These are phyloP conservation scores for Karalla daura DNA, from an alignment of 2,797 vertebrate genomes.

Conservation along the genomic window DNA sequence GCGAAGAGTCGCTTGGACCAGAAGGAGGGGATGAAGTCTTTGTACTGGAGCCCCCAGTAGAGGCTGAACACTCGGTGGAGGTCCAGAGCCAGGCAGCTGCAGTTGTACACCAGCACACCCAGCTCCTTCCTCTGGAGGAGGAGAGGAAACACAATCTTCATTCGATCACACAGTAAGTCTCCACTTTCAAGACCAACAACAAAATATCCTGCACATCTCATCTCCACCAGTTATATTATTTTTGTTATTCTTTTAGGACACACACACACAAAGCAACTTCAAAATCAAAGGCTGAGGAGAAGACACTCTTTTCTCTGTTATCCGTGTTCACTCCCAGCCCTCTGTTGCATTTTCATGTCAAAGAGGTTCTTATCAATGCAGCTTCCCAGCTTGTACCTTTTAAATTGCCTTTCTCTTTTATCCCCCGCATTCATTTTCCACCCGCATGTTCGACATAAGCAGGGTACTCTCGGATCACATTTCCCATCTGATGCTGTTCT, in stretches of 20 bases:
- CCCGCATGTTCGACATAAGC: conserved; percentile 8
- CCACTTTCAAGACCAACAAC: not conserved
- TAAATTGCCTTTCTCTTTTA: not conserved
- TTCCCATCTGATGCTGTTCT: not conserved
- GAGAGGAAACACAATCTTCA: conserved; percentile 12
- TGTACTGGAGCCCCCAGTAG: conserved; percentile 86
- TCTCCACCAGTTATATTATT: not conserved
- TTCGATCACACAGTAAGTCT: not conserved
- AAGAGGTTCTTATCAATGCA: not conserved
- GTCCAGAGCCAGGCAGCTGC: conserved; percentile 95
- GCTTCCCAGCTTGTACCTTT: not conserved
- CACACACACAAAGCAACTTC: conserved; percentile 5
- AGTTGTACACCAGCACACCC: conserved; percentile 92
- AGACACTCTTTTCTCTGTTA: conserved; percentile 4
- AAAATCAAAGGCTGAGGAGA: conserved; percentile 9
- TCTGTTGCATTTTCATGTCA: conserved; percentile 38
- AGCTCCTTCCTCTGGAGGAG: conserved; percentile 95
- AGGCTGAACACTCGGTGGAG: conserved; percentile 88
- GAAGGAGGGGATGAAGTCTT: conserved; percentile 83
- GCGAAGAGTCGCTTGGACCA: conserved; percentile 95
- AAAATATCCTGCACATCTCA: not conserved
- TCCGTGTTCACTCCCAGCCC: not conserved
- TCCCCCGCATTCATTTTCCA: not conserved
- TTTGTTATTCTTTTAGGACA: too few species aligned
- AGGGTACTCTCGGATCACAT: not conserved